Percentiles rank a stretch among this genome's conserved stretches.
Conservation (phyloP, 2,113 vertebrate species). For the Blennius ocellaris region DNA sequence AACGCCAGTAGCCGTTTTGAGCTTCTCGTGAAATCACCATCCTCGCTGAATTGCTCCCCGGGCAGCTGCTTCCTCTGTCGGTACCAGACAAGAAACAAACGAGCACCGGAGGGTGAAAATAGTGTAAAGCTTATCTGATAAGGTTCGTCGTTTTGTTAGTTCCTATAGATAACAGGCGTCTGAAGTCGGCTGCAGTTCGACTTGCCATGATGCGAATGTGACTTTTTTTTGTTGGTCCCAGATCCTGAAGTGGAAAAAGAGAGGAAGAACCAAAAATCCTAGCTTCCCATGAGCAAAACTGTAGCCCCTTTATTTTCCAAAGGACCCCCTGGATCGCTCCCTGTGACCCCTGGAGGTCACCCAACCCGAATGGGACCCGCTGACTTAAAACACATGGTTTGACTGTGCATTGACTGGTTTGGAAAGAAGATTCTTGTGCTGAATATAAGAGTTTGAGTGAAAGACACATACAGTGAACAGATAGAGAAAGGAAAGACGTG, state of each 20-base stretch:
- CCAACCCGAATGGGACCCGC: constrained; percentile 45
- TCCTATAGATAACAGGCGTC: constrained; percentile 16
- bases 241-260: too few species aligned
- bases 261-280: not conserved
- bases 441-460: constrained; percentile 21
- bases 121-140: constrained; percentile 33
- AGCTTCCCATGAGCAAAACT: not conserved
- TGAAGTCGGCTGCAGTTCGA: not conserved
- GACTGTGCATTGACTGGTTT: constrained; percentile 3
- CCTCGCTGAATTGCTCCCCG: constrained; percentile 12
- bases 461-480: not conserved
- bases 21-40: not conserved
- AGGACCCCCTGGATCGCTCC: constrained; percentile 14
- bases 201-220: not conserved
- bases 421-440: constrained; percentile 29
- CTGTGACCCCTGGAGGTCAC: constrained; percentile 55
- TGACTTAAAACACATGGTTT: constrained; percentile 69
- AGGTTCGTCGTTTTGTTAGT: constrained; percentile 11
- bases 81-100: not conserved
- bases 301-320: constrained; percentile 18
- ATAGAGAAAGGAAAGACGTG: not conserved
- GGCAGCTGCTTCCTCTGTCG: not conserved
- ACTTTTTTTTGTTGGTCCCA: not conserved
- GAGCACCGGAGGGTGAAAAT: not conserved
- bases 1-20: constrained; percentile 4